These are phyloP conservation scores for Willowsia nigromaculata DNA, from an alignment of 2,888 invertebrate species.

Conservation along the genomic window DNA sequence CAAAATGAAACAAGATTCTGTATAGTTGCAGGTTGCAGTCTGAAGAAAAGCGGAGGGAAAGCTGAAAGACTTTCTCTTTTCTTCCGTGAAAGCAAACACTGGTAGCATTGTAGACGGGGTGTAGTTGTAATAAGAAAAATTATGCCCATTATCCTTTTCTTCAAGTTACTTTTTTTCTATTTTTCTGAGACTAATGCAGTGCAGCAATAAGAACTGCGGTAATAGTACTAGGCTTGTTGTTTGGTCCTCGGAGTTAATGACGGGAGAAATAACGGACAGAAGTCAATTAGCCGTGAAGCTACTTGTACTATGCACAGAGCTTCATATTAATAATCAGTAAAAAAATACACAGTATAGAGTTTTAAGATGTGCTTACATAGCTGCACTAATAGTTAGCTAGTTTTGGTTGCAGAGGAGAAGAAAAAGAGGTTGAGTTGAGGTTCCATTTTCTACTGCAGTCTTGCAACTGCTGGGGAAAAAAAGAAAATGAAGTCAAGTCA, in stretches of 20 bases:
- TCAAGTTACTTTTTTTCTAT: not conserved
- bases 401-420: not conserved
- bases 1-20: conserved; percentile 7
- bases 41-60: not conserved
- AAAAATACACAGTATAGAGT: not conserved
- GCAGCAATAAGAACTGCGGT: not conserved
- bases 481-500: not conserved
- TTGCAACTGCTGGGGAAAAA: too few relatives aligned
- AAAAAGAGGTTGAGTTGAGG: not conserved
- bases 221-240: not conserved
- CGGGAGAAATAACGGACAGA: conserved; percentile 64
- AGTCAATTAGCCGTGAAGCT: conserved; percentile 78
- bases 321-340: conserved; percentile 23
- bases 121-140: conserved; percentile 47
- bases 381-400: not conserved
- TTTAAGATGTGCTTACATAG: not conserved
- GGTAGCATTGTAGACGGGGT: not conserved
- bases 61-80: too few relatives aligned
- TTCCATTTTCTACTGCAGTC: not conserved
- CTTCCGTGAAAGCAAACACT: not conserved
- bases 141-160: conserved; percentile 51
- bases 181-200: not conserved
- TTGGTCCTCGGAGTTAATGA: conserved; percentile 61
- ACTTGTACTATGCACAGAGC: too few relatives aligned
- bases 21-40: not conserved